These are phyloP conservation scores for Malacoraja senta DNA, from an alignment of 2,797 vertebrate genomes.

Conservation along the genomic window DNA sequence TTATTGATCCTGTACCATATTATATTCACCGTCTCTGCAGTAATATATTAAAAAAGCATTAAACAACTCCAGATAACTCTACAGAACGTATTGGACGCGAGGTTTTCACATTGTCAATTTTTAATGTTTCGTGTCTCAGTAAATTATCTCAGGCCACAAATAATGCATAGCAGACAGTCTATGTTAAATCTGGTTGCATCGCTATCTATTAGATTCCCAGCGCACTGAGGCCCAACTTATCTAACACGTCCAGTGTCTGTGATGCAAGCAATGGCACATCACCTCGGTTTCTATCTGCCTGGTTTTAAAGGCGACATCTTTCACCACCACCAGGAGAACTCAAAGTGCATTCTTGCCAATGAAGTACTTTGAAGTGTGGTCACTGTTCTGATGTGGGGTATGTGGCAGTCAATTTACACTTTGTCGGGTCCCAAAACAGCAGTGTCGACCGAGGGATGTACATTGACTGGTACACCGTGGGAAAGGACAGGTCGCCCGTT, in stretches of 20 bases:
- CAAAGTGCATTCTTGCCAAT: not conserved
- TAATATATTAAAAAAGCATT: not conserved
- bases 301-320: not conserved
- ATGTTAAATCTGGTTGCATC: not conserved
- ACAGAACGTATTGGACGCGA: not conserved
- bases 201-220: not conserved
- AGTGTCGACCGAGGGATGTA: not conserved
- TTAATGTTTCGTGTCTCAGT: not conserved
- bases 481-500: no score
- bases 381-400: not conserved
- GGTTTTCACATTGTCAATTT: slow-evolving; percentile 17
- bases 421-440: not conserved
- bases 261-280: not conserved
- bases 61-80: not conserved
- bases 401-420: not conserved
- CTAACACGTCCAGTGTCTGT: not conserved
- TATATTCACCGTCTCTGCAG: not conserved
- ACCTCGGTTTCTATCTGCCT: not conserved
- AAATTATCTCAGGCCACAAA: not conserved
- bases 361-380: not conserved
- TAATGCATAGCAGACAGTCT: not conserved
- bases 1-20: not conserved
- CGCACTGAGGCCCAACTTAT: not conserved
- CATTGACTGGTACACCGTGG: not conserved
- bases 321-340: not conserved